Conservation (phyloP, 2,888 invertebrate genomes). For the Andrena minutula region DNA sequence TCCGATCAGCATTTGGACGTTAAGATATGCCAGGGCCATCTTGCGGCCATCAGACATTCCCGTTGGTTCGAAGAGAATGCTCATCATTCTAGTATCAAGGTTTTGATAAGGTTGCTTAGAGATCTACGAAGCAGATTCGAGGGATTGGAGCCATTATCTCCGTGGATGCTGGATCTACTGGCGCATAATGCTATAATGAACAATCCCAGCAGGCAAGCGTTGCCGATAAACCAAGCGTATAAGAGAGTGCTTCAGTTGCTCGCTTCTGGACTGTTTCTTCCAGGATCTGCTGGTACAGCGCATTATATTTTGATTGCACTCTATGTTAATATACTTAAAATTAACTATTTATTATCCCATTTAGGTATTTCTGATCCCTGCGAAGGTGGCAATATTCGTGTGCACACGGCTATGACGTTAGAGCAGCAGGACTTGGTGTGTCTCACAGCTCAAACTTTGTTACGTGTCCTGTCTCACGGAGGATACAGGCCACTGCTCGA, state of each 20-base stretch:
- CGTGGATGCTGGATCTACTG: constrained; percentile 98
- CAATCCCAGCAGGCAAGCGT: constrained; percentile 96
- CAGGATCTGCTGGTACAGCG: constrained; percentile 92
- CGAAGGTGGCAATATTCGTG: constrained; percentile 94
- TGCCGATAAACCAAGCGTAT: constrained; percentile 96
- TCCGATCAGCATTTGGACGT: constrained; percentile 91
- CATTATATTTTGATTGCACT: background rate
- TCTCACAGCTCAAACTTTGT: constrained; percentile 96
- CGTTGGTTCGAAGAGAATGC: constrained; percentile 99
- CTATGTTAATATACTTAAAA: too few relatives aligned
- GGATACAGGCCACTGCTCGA: constrained; percentile 96
- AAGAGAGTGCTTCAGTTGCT: constrained; percentile 95
- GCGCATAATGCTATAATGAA: constrained; percentile 99
- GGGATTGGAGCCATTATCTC: constrained; percentile 95
- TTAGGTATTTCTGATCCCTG: constrained; percentile 95
- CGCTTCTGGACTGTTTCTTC: constrained; percentile 97
- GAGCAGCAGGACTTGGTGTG: constrained; percentile 97
- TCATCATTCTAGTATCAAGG: constrained; percentile 98
- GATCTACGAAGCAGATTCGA: constrained; percentile 96
- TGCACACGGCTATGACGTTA: constrained; percentile 95
- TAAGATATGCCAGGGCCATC: constrained; percentile 88
- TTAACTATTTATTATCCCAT: constrained; percentile 10
- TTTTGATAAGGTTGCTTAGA: constrained; percentile 96
- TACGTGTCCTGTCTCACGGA: constrained; percentile 96
- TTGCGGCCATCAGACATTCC: constrained; percentile 97